Conservation (phyloP, 1,140 invertebrate species). For the Neodiprion lecontei region DNA sequence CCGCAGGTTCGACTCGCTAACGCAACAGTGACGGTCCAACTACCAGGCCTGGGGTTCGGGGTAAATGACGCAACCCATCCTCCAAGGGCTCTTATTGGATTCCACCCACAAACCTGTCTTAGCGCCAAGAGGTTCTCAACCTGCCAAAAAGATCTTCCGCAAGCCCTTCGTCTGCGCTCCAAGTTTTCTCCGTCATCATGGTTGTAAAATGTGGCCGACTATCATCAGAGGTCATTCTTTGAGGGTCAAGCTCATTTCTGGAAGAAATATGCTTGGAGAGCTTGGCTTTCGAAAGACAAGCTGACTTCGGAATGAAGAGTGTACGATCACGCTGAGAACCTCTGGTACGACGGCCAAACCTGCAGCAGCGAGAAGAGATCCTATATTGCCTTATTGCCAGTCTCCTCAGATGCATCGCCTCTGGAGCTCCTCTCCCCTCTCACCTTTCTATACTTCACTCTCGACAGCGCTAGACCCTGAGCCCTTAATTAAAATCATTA, state of each 20-base stretch:
- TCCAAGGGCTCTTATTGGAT: conserved; percentile 38
- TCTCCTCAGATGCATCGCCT: conserved; percentile 23
- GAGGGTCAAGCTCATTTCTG: not conserved
- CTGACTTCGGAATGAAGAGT: not conserved
- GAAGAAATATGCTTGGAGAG: not conserved
- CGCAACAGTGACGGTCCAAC: conserved; percentile 5
- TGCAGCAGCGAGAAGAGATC: conserved; percentile 15
- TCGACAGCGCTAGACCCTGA: conserved; percentile 26
- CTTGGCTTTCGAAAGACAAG: not conserved
- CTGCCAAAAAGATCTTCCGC: conserved; percentile 1
- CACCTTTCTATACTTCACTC: conserved; percentile 18
- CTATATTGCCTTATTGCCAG: conserved; percentile 30
- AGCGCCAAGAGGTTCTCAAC: conserved; percentile 23
- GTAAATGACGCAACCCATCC: conserved; percentile 22
- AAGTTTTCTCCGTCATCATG: not conserved
- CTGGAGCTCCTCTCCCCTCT: conserved; percentile 9
- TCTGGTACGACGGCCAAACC: conserved; percentile 13
- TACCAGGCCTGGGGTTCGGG: not conserved
- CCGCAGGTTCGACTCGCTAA: not conserved
- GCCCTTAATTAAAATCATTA: conserved; percentile 38
- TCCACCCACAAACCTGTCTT: conserved; percentile 24
- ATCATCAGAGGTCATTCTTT: not conserved
- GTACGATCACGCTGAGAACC: conserved; percentile 22
- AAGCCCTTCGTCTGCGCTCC: not conserved
- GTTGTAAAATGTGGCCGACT: not conserved